Evolutionary conservation across 2,797 vertebrate genomes (phyloP).

Genomic region (Molossus molossus): DNA sequence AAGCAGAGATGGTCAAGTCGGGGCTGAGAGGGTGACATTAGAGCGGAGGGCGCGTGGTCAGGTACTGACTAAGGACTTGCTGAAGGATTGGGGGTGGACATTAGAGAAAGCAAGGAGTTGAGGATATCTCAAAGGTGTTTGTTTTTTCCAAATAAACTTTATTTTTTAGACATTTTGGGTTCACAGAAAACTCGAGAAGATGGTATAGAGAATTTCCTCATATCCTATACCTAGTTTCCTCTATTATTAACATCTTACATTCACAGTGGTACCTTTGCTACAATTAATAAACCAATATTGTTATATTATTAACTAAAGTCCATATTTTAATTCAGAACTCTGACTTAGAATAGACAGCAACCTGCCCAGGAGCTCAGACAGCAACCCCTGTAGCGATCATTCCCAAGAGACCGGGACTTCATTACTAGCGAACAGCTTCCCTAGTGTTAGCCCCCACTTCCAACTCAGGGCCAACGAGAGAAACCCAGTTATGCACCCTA

Average conservation of each 20-base stretch:
- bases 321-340: not conserved
- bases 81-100: not conserved
- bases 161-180: constrained; percentile 16
- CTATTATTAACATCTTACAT: not conserved
- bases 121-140: not conserved
- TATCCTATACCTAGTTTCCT: not conserved
- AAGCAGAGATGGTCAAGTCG: not conserved
- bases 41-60: not conserved
- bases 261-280: not conserved
- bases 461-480: not conserved
- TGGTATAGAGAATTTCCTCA: not conserved
- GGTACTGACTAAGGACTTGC: not conserved
- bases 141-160: not conserved
- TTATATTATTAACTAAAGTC: not conserved
- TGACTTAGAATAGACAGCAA: not conserved
- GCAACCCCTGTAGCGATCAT: not conserved
- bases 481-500: not conserved
- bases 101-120: not conserved
- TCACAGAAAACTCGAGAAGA: constrained; percentile 14
- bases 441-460: not conserved
- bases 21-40: not conserved
- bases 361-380: not conserved
- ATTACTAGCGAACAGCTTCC: not conserved
- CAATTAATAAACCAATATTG: not conserved
- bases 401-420: not conserved